These are phyloP conservation scores for Oscheius sp. DNA, from an alignment of 2,888 invertebrate species.

Conservation along the genomic window DNA sequence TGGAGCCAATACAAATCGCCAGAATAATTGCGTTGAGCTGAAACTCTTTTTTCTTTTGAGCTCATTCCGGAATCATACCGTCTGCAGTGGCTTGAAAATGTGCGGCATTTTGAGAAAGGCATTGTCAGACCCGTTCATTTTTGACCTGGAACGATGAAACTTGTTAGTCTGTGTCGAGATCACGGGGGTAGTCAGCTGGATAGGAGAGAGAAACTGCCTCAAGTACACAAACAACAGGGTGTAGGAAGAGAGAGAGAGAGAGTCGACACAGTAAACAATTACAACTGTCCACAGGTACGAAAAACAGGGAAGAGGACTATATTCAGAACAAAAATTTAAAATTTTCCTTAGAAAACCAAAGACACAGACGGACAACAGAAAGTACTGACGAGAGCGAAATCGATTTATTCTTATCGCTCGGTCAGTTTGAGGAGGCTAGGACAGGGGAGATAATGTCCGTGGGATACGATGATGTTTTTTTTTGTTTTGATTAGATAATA, in stretches of 20 bases:
- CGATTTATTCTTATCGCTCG: neutral
- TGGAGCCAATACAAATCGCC: slow-evolving; percentile 67
- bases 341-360: neutral
- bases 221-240: slow-evolving; percentile 1
- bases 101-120: slow-evolving; percentile 65
- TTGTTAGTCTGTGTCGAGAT: neutral
- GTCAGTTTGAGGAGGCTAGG: too few relatives aligned
- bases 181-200: slow-evolving; percentile 8
- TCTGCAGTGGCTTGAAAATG: slow-evolving; percentile 70
- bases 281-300: neutral
- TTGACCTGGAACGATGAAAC: neutral
- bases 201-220: neutral
- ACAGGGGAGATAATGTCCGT: neutral
- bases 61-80: slow-evolving; percentile 49
- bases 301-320: neutral
- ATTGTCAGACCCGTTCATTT: slow-evolving; percentile 36
- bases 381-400: neutral
- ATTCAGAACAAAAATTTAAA: neutral
- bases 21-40: slow-evolving; percentile 67
- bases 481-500: too few relatives aligned
- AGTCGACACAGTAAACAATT: neutral
- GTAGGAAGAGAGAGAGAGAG: slow-evolving; percentile 12
- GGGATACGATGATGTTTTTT: neutral
- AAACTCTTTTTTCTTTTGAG: slow-evolving; percentile 35
- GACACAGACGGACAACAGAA: neutral